These are phyloP conservation scores for Oncorhynchus keta DNA, from an alignment of 2,113 vertebrate species.

Conservation along the genomic window DNA sequence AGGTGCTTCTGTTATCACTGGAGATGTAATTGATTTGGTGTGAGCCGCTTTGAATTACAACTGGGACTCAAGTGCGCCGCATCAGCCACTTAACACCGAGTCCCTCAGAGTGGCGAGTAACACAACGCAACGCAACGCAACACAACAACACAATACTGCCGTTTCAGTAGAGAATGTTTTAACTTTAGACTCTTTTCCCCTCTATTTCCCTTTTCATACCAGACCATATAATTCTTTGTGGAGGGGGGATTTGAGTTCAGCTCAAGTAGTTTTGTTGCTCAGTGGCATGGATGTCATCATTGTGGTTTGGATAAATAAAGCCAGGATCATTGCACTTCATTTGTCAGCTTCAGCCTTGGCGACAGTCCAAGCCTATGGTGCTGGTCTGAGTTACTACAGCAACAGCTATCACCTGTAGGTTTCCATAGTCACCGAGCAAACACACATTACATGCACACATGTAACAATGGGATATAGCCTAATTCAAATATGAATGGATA, in stretches of 20 bases:
- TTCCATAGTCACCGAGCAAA: not conserved
- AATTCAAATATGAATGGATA: too few relatives aligned
- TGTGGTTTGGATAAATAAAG: conserved; percentile 4
- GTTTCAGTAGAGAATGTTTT: not conserved
- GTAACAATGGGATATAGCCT: not conserved
- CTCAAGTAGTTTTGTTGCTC: not conserved
- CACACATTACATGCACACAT: not conserved
- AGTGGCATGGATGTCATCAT: not conserved
- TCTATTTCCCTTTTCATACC: too few relatives aligned
- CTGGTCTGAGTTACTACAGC: conserved; percentile 60
- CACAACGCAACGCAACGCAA: too few relatives aligned
- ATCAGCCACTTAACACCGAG: conserved; percentile 59
- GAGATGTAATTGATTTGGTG: conserved; percentile 68
- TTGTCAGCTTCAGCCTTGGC: conserved; percentile 29
- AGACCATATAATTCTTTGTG: not conserved
- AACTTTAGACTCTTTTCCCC: too few relatives aligned
- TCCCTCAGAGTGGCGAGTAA: conserved; percentile 20
- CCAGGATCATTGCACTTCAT: conserved; percentile 38
- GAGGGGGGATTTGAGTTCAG: not conserved
- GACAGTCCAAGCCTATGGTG: conserved; percentile 33
- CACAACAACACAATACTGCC: not conserved
- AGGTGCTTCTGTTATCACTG: conserved; percentile 60
- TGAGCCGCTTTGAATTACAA: conserved; percentile 60
- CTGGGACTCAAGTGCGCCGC: conserved; percentile 50
- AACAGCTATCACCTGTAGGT: conserved; percentile 50